Conservation (phyloP, 2,113 vertebrate genomes). For the Chionodraco myersi region DNA sequence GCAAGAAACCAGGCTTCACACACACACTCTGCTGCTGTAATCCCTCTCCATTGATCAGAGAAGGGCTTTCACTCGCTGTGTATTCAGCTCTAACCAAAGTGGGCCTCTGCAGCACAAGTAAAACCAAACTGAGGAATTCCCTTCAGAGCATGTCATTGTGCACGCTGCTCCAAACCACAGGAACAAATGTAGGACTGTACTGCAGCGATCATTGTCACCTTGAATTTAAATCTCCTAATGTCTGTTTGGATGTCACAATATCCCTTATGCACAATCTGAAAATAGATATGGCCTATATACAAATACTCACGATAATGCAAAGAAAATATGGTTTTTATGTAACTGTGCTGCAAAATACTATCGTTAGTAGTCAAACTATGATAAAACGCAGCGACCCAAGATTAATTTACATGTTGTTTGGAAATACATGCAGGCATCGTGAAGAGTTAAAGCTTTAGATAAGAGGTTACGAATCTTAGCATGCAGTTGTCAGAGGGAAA, state of each 20-base stretch:
- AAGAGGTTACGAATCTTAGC: conserved; percentile 64
- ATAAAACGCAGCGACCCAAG: background rate
- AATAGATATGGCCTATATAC: conserved; percentile 34
- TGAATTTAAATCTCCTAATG: conserved; percentile 37
- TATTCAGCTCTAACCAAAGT: conserved; percentile 27
- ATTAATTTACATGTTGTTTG: background rate
- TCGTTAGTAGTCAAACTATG: no score
- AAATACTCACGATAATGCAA: background rate
- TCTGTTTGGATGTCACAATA: conserved; percentile 17
- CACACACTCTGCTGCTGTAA: conserved; percentile 22
- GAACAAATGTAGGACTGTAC: conserved; percentile 28
- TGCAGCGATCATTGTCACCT: conserved; percentile 32
- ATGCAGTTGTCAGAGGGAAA: conserved; percentile 66
- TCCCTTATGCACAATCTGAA: conserved; percentile 7
- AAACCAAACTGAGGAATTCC: conserved; percentile 57
- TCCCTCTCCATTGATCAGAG: conserved; percentile 41
- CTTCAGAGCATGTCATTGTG: conserved; percentile 48
- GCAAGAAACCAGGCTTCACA: conserved; percentile 11
- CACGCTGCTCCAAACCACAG: conserved; percentile 17
- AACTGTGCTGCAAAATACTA: background rate
- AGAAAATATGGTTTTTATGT: conserved; percentile 6
- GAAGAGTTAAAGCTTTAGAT: conserved; percentile 51
- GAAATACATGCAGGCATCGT: conserved; percentile 2
- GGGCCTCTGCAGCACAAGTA: conserved; percentile 57
- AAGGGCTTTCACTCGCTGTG: conserved; percentile 40